Evolutionary conservation across 53 echinoderm and acorn worm species (phyloP).

Genomic region (Temnopleurus reevesii): DNA sequence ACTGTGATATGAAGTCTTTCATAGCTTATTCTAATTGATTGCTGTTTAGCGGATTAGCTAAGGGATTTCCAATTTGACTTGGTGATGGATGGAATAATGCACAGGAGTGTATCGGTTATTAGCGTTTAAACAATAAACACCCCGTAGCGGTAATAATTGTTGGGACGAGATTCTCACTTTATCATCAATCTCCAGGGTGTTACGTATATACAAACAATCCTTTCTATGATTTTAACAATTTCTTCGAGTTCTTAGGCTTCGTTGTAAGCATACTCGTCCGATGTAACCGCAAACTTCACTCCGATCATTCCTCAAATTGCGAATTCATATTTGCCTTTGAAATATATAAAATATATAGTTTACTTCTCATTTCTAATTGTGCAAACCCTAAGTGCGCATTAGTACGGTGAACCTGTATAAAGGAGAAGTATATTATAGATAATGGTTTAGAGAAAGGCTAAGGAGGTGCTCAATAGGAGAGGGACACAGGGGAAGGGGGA

Average conservation of each 20-base stretch:
- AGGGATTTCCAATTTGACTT: neutral
- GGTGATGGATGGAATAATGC: constrained; percentile 31
- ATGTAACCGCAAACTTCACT: neutral
- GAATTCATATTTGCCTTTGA: neutral
- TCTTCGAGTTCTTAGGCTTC: neutral
- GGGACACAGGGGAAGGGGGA: constrained; percentile 16
- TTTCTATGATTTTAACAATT: neutral
- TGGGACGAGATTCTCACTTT: constrained; percentile 12
- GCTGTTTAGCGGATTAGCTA: constrained; percentile 19
- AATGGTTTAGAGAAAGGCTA: neutral
- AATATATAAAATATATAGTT: neutral
- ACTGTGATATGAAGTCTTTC: neutral
- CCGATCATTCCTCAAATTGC: neutral
- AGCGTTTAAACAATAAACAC: constrained; percentile 51
- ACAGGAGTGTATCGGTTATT: constrained; percentile 29
- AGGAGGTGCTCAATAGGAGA: neutral
- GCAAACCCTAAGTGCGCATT: neutral
- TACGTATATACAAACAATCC: neutral
- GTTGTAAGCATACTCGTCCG: constrained; percentile 14
- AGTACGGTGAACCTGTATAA: constrained; percentile 36
- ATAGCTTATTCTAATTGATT: constrained; percentile 25
- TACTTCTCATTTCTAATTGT: neutral
- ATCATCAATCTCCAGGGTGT: constrained; percentile 8
- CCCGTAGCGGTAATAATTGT: constrained; percentile 45
- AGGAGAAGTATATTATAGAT: neutral